Conservation (phyloP, 2,797 vertebrate species). For the Acanthurus leucopareius region DNA sequence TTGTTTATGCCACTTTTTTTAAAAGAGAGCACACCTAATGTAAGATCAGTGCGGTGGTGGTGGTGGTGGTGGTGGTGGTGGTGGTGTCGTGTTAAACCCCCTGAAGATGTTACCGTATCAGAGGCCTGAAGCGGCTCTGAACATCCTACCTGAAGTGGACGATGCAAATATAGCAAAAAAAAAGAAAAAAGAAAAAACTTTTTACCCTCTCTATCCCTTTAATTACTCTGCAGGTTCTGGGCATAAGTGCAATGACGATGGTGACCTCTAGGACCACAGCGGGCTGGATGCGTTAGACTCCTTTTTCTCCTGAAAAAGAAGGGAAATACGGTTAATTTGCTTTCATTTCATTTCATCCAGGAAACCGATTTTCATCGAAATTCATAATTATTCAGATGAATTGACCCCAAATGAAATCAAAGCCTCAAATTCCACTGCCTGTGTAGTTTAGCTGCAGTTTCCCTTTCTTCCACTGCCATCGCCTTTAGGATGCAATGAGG, state of each 20-base stretch:
- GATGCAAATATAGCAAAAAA: slow-evolving; percentile 44
- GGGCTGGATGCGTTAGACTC: background rate
- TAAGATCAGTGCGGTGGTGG: slow-evolving; percentile 34
- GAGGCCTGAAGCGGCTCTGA: slow-evolving; percentile 23
- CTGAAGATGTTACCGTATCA: slow-evolving; percentile 28
- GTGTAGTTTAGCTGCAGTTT: slow-evolving; percentile 58
- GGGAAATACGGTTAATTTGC: slow-evolving; percentile 13
- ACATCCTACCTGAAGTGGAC: slow-evolving; percentile 32
- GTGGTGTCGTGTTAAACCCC: slow-evolving; percentile 50
- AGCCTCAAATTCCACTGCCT: slow-evolving; percentile 58
- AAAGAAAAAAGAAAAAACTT: slow-evolving; percentile 3
- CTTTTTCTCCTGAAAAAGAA: slow-evolving; percentile 18
- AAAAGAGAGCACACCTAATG: slow-evolving; percentile 31
- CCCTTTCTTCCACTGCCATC: slow-evolving; percentile 55
- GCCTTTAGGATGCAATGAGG: slow-evolving; percentile 47
- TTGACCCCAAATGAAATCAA: slow-evolving; percentile 27
- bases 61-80: slow-evolving; percentile 40
- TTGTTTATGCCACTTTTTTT: slow-evolving; percentile 45
- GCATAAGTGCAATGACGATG: slow-evolving; percentile 70
- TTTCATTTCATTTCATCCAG: slow-evolving; percentile 17
- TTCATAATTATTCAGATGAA: slow-evolving; percentile 7
- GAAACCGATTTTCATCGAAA: slow-evolving; percentile 32
- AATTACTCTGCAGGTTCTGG: slow-evolving; percentile 69
- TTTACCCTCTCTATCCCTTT: slow-evolving; percentile 67
- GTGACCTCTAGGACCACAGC: slow-evolving; percentile 29